phyloP scores from a whole-genome alignment of 2,113 vertebrate genomes.

The Zeus faber region DNA sequence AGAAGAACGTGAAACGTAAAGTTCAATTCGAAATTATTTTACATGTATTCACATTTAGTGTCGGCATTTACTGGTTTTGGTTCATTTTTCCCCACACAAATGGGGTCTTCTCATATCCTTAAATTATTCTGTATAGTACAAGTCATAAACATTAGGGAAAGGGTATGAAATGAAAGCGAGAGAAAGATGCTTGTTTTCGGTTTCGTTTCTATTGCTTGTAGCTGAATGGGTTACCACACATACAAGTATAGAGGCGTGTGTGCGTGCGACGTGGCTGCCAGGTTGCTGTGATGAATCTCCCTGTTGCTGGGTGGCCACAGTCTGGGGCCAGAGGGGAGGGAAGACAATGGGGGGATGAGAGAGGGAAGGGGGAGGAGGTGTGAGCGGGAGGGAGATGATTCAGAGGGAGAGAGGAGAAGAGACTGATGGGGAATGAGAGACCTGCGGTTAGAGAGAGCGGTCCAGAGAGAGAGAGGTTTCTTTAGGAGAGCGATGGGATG shows the following conservation, averaged over 20 bases:
- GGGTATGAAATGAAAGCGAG: too few relatives aligned
- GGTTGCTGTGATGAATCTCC: conserved; percentile 51
- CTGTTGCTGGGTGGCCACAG: conserved; percentile 50
- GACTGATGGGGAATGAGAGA: conserved; percentile 10
- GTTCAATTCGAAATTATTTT: too few relatives aligned
- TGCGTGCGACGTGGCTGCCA: conserved; percentile 23
- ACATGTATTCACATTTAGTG: too few relatives aligned
- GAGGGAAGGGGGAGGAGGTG: conserved; percentile 1
- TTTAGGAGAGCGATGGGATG: conserved; percentile 24
- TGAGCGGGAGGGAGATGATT: not conserved
- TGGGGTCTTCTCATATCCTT: too few relatives aligned
- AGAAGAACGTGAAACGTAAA: too few relatives aligned
- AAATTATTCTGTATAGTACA: not conserved
- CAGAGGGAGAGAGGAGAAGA: conserved; percentile 19
- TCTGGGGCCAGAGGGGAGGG: conserved; percentile 33
- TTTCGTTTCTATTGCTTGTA: too few relatives aligned
- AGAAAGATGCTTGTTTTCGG: too few relatives aligned
- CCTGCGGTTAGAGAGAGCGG: conserved; percentile 18
- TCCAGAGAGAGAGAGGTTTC: conserved; percentile 6
- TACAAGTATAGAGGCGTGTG: conserved; percentile 6
- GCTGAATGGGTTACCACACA: not conserved
- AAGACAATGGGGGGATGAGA: conserved; percentile 40
- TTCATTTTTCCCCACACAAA: not conserved
- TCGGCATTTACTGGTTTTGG: not conserved
- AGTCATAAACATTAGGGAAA: too few relatives aligned